Conservation (phyloP, 2,797 vertebrate genomes). For the Vipera latastei region DNA sequence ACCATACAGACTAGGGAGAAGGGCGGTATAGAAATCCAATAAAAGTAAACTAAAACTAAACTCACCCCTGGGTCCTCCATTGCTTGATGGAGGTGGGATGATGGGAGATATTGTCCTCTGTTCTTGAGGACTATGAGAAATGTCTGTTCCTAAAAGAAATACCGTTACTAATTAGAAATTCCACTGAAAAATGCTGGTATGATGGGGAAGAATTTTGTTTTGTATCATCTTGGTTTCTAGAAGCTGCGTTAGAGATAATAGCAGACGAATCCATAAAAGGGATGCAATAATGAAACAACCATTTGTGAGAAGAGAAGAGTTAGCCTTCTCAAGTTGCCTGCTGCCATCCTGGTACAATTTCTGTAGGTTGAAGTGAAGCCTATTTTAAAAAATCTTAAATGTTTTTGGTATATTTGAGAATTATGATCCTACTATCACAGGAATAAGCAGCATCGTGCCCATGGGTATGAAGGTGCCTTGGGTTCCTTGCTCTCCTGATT, state of each 20-base stretch:
- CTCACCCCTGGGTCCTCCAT: background rate
- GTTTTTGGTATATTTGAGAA: background rate
- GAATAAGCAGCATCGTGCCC: background rate
- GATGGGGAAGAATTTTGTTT: background rate
- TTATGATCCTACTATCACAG: background rate
- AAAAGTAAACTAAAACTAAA: no score
- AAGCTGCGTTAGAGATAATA: background rate
- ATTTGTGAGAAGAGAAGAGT: background rate
- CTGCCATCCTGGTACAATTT: background rate
- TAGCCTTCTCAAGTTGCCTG: background rate
- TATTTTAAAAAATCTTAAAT: background rate
- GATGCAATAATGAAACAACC: background rate
- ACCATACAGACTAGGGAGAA: background rate
- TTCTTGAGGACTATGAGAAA: background rate
- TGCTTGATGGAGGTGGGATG: background rate
- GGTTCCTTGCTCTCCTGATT: background rate
- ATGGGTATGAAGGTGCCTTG: background rate
- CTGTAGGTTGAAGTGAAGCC: background rate
- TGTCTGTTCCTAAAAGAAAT: background rate
- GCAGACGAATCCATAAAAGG: background rate
- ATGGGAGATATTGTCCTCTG: background rate
- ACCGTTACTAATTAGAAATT: background rate
- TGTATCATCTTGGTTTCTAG: background rate
- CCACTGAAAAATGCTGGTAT: background rate
- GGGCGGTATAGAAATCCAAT: no score